Base-by-base conservation (phyloP, 2,888 invertebrate species). In the Brenthis hecate region DNA sequence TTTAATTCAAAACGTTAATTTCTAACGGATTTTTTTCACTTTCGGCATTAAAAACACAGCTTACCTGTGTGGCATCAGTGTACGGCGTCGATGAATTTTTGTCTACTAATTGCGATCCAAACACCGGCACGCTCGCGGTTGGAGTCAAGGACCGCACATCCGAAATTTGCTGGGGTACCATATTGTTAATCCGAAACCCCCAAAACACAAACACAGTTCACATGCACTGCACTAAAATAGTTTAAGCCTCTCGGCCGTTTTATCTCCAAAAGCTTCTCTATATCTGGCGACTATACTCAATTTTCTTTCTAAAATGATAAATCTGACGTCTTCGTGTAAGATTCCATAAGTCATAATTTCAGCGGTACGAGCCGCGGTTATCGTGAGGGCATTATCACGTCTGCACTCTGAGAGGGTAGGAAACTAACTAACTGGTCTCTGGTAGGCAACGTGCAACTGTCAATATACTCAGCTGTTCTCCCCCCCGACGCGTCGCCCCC, bases 21-120 rank as follows among this genome's bases (percentile, higher is more conserved):
- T 43, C 36, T 43, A 11, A 43, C 36, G 36, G 36, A 2, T 43
- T 43, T 43, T 43, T 43, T 43, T 43, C 36, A 43, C 36, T 43
- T 43, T 8, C 8, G 36, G 11, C 11, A 43, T 36, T 8, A 43
- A 43, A 43, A 43, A 43, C 36, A 11, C 36, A 43, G 36, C 95
- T 95, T 94, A 98, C 98, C 97, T 97, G 97, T 80, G 99, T 99
- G 74, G 99, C 99, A 94, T 99, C 99, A 84, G 98, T 97, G 94
- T 99, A 99, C 71, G 99, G 99, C 71, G 99, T 99, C 66, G 96
- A 94, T 48, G 98, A 98, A 88, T 97, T 96, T 91, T 97, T 96
- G 93, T 97, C 96, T 89, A 99, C 96, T 81, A 96, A 94, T 88
- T 97, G 96, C 69, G 98, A 98, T 79, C 98, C 98, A 92, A 98